Percentiles rank a stretch among this genome's conserved stretches.
These are phyloP conservation scores for Actinemys pallida DNA, from an alignment of 2,113 vertebrate species.

Conservation along the genomic window DNA sequence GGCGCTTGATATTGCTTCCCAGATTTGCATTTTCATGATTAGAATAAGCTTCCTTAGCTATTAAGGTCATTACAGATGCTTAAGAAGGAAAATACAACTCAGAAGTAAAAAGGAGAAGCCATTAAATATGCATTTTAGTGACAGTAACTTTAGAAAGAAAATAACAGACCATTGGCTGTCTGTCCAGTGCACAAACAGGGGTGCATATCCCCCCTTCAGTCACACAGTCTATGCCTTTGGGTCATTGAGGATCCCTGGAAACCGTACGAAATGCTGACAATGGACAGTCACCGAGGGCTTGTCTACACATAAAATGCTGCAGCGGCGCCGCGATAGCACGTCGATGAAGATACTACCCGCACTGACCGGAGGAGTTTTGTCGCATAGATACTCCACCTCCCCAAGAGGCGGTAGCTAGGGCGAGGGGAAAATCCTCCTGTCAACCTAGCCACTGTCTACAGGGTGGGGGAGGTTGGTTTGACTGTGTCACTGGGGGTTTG, in stretches of 20 bases:
- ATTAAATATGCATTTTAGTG: rapidly evolving
- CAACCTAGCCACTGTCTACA: too few relatives aligned
- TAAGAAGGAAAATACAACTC: background rate
- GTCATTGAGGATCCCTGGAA: background rate
- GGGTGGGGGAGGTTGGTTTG: too few relatives aligned
- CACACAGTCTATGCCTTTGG: background rate
- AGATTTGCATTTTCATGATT: conserved; percentile 15
- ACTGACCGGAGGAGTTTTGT: too few relatives aligned
- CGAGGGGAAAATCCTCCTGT: too few relatives aligned
- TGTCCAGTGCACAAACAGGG: background rate
- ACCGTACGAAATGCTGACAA: background rate
- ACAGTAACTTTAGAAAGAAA: background rate
- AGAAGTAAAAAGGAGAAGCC: background rate
- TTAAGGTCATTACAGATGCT: background rate
- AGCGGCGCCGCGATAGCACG: background rate
- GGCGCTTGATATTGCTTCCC: background rate
- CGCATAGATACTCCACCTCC: too few relatives aligned
- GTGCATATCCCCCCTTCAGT: background rate
- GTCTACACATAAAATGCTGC: background rate
- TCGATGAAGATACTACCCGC: too few relatives aligned
- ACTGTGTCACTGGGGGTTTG: too few relatives aligned
- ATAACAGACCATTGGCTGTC: background rate
- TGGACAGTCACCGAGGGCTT: background rate
- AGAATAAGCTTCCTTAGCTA: conserved; percentile 24
- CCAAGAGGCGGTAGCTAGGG: too few relatives aligned